phyloP scores from a whole-genome alignment of 1,140 invertebrate genomes.

The Zaprionus kolodkinae region DNA sequence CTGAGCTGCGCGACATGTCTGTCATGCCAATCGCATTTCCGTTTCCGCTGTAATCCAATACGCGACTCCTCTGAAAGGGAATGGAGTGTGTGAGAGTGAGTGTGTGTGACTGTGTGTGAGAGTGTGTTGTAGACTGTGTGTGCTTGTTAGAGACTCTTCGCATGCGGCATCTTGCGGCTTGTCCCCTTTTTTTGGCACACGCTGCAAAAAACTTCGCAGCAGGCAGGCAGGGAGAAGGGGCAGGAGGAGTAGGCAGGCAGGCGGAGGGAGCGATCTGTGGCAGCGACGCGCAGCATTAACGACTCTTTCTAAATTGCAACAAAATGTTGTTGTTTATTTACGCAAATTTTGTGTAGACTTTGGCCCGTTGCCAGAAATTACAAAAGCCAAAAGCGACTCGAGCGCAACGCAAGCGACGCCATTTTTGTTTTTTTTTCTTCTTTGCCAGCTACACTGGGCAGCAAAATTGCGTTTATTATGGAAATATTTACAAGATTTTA shows the following conservation, averaged over 20 bases:
- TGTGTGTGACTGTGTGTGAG: neutral
- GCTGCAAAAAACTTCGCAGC: slow-evolving; percentile 35
- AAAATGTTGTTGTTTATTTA: slow-evolving; percentile 78
- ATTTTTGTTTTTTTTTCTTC: slow-evolving; percentile 44
- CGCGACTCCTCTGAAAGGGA: slow-evolving; percentile 7
- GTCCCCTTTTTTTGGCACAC: slow-evolving; percentile 42
- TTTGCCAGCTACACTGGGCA: slow-evolving; percentile 5
- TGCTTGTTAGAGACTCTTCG: neutral
- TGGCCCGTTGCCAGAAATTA: slow-evolving; percentile 64
- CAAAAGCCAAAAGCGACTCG: slow-evolving; percentile 59
- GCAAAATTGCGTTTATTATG: slow-evolving; percentile 40
- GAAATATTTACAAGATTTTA: slow-evolving; percentile 44
- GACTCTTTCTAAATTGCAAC: slow-evolving; percentile 69
- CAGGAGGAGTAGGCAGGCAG: neutral
- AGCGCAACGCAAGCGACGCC: slow-evolving; percentile 26
- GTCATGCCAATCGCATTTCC: slow-evolving; percentile 31
- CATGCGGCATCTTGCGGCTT: slow-evolving; percentile 2
- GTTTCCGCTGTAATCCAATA: slow-evolving; percentile 50
- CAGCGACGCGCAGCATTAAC: slow-evolving; percentile 48
- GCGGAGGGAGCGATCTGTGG: neutral
- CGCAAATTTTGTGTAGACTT: slow-evolving; percentile 78
- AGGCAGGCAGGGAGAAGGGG: neutral
- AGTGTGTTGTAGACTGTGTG: neutral
- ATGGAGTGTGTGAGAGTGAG: neutral
- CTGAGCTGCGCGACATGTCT: slow-evolving; percentile 17